Evolutionary conservation across 2,888 invertebrate genomes (phyloP), one percentile per base, ranked within the genome.

Genomic region (Diadegma fenestrale): DNA sequence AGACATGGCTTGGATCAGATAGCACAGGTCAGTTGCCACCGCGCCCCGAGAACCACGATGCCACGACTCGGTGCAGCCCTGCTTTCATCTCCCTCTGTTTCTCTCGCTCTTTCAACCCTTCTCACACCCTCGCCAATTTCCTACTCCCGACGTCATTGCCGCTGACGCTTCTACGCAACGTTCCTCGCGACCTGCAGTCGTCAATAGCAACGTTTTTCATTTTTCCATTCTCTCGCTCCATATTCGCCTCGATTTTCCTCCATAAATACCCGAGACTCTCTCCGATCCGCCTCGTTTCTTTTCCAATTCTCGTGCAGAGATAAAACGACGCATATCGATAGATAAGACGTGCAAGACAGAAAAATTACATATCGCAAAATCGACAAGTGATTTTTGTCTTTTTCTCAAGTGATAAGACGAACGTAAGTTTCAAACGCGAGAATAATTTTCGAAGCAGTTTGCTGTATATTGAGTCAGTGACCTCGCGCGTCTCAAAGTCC

Each of bases 381-480:
- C 26, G 14, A 58, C 1, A 26, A 26, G 58, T 58, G 58, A 26
- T 58, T 58, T 0, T 37, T 37, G 26, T 19, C 45, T 45, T 14
- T 8, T 26, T n/a, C n/a, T 68, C 12, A 4, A 19, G 22, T 37
- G 37, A 51, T n/a, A 51, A 71, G 2, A 30, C 19, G 54, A 14
- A 19, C 19, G 54, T 7, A 33, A 51, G 10, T 22, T 61, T 8
- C 10, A 73, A 43, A 37, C 7, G 14, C 26, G 69, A 30, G 30
- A 75, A 48, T 33, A 33, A 61, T n/a, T 69, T 61, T 68, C 71
- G 87, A 84, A 87, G 88, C 43, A 75, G 58, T 14, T n/a, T 87
- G 86, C 87, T 89, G 89, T 89, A 58, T 14, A 87, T 87, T 89
- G 90, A 91, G 92, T 93, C 91, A 91, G 88, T 92, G 92, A 92